phyloP scores from a whole-genome alignment of 2,888 invertebrate genomes.

The Eulithis testata region DNA sequence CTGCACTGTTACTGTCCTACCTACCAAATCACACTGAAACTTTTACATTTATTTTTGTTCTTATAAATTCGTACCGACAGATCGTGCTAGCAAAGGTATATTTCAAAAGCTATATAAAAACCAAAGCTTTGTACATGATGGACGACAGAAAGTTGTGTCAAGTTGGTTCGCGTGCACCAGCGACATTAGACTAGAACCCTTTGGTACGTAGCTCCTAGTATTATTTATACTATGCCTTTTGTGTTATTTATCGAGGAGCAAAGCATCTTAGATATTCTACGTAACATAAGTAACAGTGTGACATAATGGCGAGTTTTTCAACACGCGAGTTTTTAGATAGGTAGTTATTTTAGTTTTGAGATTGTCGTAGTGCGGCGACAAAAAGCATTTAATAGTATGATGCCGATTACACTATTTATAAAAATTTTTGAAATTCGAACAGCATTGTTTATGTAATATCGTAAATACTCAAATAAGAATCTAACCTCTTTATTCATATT shows the following conservation, averaged over 20 bases:
- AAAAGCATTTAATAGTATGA: too few species aligned
- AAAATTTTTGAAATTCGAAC: too few species aligned
- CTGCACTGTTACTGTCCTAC: too few species aligned
- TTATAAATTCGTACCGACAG: constrained; percentile 15
- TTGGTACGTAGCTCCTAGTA: constrained; percentile 35
- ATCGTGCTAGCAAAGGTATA: constrained; percentile 19
- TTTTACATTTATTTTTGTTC: too few species aligned
- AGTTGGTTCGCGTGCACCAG: constrained; percentile 69
- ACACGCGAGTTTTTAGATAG: constrained; percentile 27
- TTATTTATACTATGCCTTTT: constrained; percentile 41
- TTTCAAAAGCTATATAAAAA: constrained; percentile 27
- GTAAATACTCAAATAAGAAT: too few species aligned
- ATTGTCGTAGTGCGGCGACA: too few species aligned
- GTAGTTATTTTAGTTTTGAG: too few species aligned
- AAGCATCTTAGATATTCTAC: constrained; percentile 48
- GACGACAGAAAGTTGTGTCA: constrained; percentile 62
- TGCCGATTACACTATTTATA: too few species aligned
- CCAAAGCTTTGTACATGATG: constrained; percentile 45
- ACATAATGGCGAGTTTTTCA: constrained; percentile 44
- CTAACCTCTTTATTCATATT: too few species aligned
- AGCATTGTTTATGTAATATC: too few species aligned
- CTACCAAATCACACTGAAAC: too few species aligned
- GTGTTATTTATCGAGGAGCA: constrained; percentile 75
- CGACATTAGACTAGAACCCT: constrained; percentile 75
- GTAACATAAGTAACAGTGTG: constrained; percentile 50